Evolutionary conservation across 1,140 invertebrate genomes (phyloP).

Genomic region (Neotoxoptera formosana): DNA sequence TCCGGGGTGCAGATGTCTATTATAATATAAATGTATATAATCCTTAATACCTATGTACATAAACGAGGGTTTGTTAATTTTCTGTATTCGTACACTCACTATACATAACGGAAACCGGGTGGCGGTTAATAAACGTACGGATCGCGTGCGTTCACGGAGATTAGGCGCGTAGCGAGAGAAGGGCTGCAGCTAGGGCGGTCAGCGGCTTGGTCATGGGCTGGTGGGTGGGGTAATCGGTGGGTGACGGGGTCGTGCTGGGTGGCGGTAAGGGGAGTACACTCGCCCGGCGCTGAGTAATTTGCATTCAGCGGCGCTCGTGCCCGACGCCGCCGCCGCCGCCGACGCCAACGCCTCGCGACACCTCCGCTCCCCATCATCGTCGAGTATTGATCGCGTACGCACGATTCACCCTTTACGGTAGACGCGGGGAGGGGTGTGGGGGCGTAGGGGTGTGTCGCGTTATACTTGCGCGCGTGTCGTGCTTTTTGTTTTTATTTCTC

Average conservation of each 20-base stretch:
- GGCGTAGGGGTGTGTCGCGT: constrained; percentile 3
- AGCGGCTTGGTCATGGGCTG: neutral
- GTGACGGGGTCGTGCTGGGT: neutral
- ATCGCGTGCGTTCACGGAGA: constrained; percentile 14
- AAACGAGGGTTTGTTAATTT: neutral
- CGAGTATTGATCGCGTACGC: constrained; percentile 19
- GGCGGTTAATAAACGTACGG: constrained; percentile 31
- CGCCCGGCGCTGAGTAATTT: constrained; percentile 31
- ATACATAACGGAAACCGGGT: neutral
- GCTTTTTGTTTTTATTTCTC: constrained; percentile 33
- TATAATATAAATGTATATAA: neutral
- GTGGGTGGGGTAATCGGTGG: neutral
- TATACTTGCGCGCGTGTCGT: neutral
- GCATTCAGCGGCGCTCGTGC: constrained; percentile 41
- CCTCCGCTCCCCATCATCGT: neutral
- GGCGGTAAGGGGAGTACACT: neutral
- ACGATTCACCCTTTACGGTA: constrained; percentile 3
- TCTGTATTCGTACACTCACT: neutral
- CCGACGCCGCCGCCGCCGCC: neutral
- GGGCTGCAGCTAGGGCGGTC: neutral
- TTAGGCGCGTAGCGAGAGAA: neutral
- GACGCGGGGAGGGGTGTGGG: no score
- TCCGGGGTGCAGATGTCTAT: neutral
- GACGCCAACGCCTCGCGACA: neutral
- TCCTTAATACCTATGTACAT: neutral